Base-by-base conservation (phyloP, 2,888 invertebrate species). In the Cataglyphis altisquamis region DNA sequence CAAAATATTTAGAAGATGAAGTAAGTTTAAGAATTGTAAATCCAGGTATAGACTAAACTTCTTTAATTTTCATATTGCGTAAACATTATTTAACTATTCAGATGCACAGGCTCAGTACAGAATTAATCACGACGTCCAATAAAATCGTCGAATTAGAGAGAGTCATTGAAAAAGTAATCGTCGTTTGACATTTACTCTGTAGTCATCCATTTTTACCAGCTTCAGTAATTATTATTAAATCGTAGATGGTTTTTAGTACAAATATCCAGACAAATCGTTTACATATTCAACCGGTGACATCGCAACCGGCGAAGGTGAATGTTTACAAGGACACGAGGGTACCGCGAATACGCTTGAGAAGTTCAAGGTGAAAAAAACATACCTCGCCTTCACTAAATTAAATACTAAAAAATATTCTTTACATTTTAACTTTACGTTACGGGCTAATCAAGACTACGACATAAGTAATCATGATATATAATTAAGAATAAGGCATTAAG, bases 171-270 rank as follows among this genome's bases (percentile, higher is more conserved):
- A 93, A 94, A 93, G 94, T 94, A 93, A 86, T 83, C 55, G 32
- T 78, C 45, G 81, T 63, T 57, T 4, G 36, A 66, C 45, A 12
- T 9, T 25, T 36, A n/a, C n/a, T 57, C 0, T 15, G 5, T 15
- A n/a, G 21, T 36, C 9, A 3, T 9, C 18, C 4, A 0, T 21
- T 15, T 4, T 63, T 39, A n/a, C 3, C 10, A 74, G 29, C 67
- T 74, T 80, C 86, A 83, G 80, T 88, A 88, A 91, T 91, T 85
- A 84, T 90, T 89, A 89, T 92, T 92, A 91, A 93, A 89, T 88
- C 74, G 84, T 85, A 92, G 92, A 91, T 90, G 80, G 87, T 92
- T 93, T 94, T 84, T 83, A 94, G 94, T 92, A 91, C 89, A 90
- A 90, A 70, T 82, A 84, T 60, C 80, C 91, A 82, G 88, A 88